Conservation (phyloP, 2,888 invertebrate genomes). For the Himalopsyche japonica region DNA sequence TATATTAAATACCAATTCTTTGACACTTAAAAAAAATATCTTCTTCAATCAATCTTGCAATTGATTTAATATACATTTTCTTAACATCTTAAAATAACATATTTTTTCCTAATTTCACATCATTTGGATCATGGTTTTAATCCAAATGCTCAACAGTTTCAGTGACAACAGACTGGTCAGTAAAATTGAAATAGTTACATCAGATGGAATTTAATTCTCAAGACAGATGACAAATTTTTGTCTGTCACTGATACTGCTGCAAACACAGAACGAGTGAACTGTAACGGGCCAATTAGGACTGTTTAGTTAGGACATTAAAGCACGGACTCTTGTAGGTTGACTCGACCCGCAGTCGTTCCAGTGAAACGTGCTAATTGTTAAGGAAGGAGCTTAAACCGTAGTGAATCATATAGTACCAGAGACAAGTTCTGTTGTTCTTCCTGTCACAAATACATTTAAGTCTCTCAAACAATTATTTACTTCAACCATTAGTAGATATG, state of each 20-base stretch:
- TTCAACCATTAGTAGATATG: too few species aligned
- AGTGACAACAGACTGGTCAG: too few species aligned
- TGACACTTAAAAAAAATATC: too few species aligned
- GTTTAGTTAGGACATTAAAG: slow-evolving; percentile 28
- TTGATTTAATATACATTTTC: too few species aligned
- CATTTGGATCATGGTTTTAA: too few species aligned
- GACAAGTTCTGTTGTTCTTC: not conserved
- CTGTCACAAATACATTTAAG: too few species aligned
- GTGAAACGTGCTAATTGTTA: not conserved
- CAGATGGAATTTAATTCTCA: not conserved
- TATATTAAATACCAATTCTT: too few species aligned
- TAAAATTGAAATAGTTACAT: not conserved
- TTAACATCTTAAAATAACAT: too few species aligned
- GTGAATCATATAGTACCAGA: not conserved
- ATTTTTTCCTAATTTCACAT: too few species aligned
- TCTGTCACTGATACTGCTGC: not conserved
- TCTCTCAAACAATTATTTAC: too few species aligned
- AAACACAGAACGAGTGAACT: not conserved
- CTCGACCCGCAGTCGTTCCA: slow-evolving; percentile 5
- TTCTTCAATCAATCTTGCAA: too few species aligned
- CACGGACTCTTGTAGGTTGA: not conserved
- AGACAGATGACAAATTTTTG: not conserved
- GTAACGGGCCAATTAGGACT: slow-evolving; percentile 25
- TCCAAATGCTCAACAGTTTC: too few species aligned
- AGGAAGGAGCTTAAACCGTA: not conserved